These are phyloP conservation scores for Lepus americanus DNA, from an alignment of 2,113 vertebrate species.

Conservation along the genomic window DNA sequence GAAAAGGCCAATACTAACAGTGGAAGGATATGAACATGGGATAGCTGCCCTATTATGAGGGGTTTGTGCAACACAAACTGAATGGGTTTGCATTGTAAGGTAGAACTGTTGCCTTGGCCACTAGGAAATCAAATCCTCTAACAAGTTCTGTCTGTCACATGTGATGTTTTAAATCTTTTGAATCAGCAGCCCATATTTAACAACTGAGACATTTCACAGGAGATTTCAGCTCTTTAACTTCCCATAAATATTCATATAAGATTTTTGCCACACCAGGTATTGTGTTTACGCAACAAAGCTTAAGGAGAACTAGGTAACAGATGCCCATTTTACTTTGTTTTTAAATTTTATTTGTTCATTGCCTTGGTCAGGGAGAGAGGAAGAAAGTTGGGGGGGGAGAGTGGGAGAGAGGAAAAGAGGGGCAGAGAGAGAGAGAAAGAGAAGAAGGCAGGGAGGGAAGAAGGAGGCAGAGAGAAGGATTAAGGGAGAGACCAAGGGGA, in stretches of 20 bases:
- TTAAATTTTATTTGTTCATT: no score
- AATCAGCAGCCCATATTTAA: background rate
- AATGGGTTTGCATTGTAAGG: background rate
- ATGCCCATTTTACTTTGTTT: no score
- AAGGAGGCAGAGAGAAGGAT: no score
- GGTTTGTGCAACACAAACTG: rapidly evolving
- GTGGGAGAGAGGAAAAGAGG: no score
- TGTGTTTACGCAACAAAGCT: background rate
- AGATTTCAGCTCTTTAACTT: background rate
- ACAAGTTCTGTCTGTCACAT: background rate
- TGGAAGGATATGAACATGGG: background rate
- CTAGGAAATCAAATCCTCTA: background rate
- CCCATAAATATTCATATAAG: background rate
- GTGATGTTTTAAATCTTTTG: background rate
- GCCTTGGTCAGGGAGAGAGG: no score
- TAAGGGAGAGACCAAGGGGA: no score
- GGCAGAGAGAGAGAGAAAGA: no score
- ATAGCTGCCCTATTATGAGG: rapidly evolving
- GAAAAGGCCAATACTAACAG: rapidly evolving
- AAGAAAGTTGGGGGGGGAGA: no score
- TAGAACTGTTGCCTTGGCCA: background rate
- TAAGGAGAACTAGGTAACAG: background rate
- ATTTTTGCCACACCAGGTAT: background rate
- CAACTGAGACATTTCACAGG: background rate
- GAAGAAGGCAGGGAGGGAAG: no score